These are phyloP conservation scores for Melanostoma mellinum DNA, from an alignment of 2,888 invertebrate species.

Conservation along the genomic window DNA sequence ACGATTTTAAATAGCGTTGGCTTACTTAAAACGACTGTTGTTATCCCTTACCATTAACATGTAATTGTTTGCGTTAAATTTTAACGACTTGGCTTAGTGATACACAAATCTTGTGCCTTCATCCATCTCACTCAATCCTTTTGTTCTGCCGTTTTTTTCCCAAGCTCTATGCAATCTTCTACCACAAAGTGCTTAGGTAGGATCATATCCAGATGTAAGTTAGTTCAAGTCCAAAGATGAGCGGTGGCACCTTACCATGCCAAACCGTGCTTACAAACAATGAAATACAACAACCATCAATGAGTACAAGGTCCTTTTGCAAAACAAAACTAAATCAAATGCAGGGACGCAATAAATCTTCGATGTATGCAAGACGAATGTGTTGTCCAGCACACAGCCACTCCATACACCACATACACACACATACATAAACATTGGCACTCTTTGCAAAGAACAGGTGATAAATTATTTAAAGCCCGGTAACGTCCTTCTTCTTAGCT, in stretches of 20 bases:
- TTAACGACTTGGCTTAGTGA: no score
- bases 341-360: constrained; percentile 69
- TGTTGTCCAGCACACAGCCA: constrained; percentile 18
- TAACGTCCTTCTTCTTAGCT: constrained; percentile 32
- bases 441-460: constrained; percentile 47
- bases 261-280: constrained; percentile 58
- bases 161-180: no score
- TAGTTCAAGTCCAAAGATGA: background rate
- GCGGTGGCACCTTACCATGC: constrained; percentile 41
- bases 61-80: no score
- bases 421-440: background rate
- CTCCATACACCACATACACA: constrained; percentile 23
- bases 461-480: constrained; percentile 68
- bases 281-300: constrained; percentile 30
- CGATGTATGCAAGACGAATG: constrained; percentile 41
- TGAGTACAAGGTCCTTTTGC: constrained; percentile 37
- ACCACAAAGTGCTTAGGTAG: no score
- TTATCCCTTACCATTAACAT: no score
- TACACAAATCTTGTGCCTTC: no score
- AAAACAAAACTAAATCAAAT: constrained; percentile 70
- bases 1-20: no score
- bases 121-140: no score
- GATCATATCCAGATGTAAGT: no score
- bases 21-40: no score
- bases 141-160: no score